Evolutionary conservation across 2,113 vertebrate genomes (phyloP).

Genomic region (Strix aluco): DNA sequence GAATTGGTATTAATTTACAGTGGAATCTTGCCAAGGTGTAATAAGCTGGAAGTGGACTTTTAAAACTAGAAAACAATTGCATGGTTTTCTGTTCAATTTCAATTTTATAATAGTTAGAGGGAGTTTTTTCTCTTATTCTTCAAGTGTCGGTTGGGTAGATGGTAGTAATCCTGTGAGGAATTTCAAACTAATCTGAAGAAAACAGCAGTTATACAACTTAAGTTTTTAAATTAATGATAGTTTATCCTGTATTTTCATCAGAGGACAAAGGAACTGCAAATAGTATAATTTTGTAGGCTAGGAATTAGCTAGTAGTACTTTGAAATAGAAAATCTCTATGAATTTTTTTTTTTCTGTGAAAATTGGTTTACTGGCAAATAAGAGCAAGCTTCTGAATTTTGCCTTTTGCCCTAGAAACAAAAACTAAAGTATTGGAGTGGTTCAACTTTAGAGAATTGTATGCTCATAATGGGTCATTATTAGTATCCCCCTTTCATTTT

Average conservation of each 20-base stretch:
- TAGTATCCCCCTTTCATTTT: not conserved
- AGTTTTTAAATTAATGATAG: not conserved
- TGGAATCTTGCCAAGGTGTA: not conserved
- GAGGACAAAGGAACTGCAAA: not conserved
- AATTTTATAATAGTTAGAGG: not conserved
- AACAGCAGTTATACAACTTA: not conserved
- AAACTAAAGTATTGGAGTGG: not conserved
- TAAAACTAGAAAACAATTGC: not conserved
- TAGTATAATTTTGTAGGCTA: not conserved
- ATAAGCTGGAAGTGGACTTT: not conserved
- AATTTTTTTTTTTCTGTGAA: not conserved
- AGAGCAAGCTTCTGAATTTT: not conserved
- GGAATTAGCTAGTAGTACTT: not conserved
- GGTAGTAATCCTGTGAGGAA: not conserved
- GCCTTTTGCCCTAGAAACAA: not conserved
- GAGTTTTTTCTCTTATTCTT: not conserved
- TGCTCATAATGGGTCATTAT: not conserved
- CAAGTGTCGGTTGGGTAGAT: not conserved
- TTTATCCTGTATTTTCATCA: not conserved
- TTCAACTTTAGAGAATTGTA: not conserved
- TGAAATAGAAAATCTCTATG: not conserved
- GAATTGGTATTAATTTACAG: not conserved
- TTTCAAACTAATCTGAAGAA: not conserved
- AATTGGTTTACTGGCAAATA: not conserved
- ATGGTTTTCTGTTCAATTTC: not conserved